Evolutionary conservation across 37 sponge, comb jelly and placozoan species (phyloP).

Genomic region (Beroe ovata): DNA sequence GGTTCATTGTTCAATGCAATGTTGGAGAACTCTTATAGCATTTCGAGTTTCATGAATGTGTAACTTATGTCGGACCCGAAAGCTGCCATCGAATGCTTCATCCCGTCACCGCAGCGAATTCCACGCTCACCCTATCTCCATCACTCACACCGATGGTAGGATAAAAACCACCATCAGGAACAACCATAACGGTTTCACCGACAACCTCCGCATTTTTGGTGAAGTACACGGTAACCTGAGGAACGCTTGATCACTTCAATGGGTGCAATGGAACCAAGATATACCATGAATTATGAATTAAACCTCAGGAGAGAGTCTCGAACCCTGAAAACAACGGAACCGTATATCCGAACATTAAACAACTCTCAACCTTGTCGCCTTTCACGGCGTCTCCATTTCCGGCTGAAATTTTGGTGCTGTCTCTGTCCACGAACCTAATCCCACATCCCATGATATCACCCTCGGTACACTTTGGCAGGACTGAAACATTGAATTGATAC

Average conservation of each 20-base stretch:
- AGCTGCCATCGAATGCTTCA: too few species aligned
- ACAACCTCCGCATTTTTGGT: constrained; percentile 13
- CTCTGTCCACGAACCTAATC: constrained; percentile 25
- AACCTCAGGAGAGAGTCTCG: too few species aligned
- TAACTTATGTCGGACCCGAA: too few species aligned
- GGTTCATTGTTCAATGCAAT: too few species aligned
- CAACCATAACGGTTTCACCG: not conserved
- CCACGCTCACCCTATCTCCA: constrained; percentile 28
- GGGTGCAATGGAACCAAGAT: too few species aligned
- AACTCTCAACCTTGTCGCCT: constrained; percentile 32
- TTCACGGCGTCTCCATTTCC: constrained; percentile 8
- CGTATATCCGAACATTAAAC: too few species aligned
- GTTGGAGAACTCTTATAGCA: too few species aligned
- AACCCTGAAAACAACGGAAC: too few species aligned
- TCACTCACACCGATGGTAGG: constrained; percentile 39
- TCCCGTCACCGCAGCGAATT: constrained; percentile 37
- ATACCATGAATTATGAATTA: not conserved
- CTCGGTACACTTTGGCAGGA: constrained; percentile 1
- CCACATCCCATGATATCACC: constrained; percentile 61
- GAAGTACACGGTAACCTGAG: constrained; percentile 56
- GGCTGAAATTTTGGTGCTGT: not conserved
- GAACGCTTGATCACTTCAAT: not conserved
- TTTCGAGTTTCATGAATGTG: too few species aligned
- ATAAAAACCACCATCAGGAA: constrained; percentile 21
- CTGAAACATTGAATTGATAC: constrained; percentile 6